Conservation (phyloP, 64 coral and sea anemone species). For the Dendronephthya gigantea region DNA sequence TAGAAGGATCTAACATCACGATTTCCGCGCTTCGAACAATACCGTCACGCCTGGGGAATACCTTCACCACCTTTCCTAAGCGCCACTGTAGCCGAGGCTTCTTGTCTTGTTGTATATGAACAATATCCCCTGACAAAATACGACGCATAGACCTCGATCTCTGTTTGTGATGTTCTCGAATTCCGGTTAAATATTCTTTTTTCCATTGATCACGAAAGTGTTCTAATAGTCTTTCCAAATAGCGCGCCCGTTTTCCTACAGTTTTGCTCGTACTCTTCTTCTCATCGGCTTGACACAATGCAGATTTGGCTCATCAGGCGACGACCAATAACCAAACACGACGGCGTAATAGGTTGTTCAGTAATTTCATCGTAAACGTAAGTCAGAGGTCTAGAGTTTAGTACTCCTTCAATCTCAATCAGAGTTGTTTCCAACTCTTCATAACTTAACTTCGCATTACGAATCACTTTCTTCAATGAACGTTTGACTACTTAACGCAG, state of each 20-base stretch:
- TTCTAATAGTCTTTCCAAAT: conserved; percentile 19
- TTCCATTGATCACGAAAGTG: conserved; percentile 39
- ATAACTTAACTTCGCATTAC: conserved; percentile 28
- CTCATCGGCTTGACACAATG: not conserved
- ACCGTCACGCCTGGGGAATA: not conserved
- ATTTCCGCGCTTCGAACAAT: not conserved
- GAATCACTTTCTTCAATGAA: conserved; percentile 2
- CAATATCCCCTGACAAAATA: not conserved
- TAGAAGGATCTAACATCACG: too few species aligned
- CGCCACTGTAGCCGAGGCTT: not conserved
- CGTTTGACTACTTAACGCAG: conserved; percentile 26
- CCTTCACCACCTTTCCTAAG: not conserved
- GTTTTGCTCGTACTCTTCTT: not conserved
- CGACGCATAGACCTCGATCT: not conserved
- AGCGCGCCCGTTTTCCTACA: not conserved
- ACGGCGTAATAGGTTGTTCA: conserved; percentile 34
- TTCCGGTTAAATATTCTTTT: conserved; percentile 44
- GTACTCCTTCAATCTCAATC: conserved; percentile 31
- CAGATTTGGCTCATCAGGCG: conserved; percentile 16
- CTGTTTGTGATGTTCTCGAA: conserved; percentile 38
- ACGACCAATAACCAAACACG: conserved; percentile 33
- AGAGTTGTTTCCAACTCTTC: conserved; percentile 24
- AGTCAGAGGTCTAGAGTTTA: conserved; percentile 42
- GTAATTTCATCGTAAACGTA: conserved; percentile 42
- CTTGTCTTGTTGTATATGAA: not conserved